A percentile compares a stretch with the other conserved stretches of the same genome.
Conservation (phyloP, 2,888 invertebrate species). For the Phyto melanocephala region DNA sequence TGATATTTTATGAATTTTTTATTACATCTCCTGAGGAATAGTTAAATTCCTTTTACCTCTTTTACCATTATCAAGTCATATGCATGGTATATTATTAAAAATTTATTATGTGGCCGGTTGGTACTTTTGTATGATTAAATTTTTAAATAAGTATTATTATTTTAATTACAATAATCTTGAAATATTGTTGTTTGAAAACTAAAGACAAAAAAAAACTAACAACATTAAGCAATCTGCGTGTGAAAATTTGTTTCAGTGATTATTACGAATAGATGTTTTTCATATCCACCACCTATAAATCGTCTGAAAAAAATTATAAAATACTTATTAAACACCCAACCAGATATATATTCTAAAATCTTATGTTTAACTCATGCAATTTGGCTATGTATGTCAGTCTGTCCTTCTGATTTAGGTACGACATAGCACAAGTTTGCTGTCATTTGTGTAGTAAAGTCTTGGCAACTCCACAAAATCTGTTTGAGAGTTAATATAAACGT, state of each 20-base stretch:
- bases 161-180: constrained; percentile 13
- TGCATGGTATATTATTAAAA: neutral
- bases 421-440: too few relatives aligned
- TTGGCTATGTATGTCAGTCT: too few relatives aligned
- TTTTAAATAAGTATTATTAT: constrained; percentile 12
- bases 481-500: too few relatives aligned
- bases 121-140: neutral
- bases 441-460: too few relatives aligned
- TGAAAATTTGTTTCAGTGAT: neutral
- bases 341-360: too few relatives aligned
- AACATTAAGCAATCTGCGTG: neutral
- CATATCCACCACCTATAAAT: too few relatives aligned
- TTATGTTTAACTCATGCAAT: too few relatives aligned
- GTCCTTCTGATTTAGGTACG: too few relatives aligned
- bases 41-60: neutral
- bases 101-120: neutral
- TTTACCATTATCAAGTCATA: neutral
- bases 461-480: too few relatives aligned
- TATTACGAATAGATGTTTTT: too few relatives aligned
- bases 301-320: too few relatives aligned
- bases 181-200: neutral
- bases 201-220: neutral
- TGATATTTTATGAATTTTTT: constrained; percentile 23
- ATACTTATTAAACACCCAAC: too few relatives aligned
- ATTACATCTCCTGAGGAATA: constrained; percentile 9